Conservation (phyloP, 2,113 vertebrate genomes). For the Artemisiospiza belli region DNA sequence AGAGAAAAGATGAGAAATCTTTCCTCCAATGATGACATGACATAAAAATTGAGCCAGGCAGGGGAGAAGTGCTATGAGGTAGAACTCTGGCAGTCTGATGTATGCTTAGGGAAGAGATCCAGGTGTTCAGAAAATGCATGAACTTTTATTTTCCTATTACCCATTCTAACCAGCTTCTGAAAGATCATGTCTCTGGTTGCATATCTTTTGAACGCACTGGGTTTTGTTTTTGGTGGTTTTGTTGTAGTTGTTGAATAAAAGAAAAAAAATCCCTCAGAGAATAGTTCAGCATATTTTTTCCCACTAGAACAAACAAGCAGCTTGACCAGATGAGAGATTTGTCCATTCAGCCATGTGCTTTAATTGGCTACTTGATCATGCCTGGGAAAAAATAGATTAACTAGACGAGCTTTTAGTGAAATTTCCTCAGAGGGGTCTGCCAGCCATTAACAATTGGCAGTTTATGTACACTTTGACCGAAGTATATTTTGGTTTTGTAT, state of each 20-base stretch:
- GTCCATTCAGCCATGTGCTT: neutral
- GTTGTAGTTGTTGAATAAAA: neutral
- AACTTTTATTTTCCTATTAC: neutral
- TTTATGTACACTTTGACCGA: neutral
- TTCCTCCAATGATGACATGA: rapidly evolving
- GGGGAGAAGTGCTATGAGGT: neutral
- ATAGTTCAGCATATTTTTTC: neutral
- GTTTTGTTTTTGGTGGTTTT: neutral
- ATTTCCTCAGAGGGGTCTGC: neutral
- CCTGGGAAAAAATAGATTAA: neutral
- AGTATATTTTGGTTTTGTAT: neutral
- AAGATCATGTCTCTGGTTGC: neutral
- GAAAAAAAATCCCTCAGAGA: neutral
- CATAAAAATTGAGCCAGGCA: neutral
- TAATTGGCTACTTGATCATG: neutral
- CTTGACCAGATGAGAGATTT: neutral
- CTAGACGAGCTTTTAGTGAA: neutral
- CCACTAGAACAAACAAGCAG: neutral
- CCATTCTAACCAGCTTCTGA: neutral
- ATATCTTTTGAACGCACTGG: neutral
- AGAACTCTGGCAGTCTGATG: neutral
- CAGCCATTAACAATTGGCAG: neutral
- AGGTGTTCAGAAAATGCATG: neutral
- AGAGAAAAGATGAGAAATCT: neutral
- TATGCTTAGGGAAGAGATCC: neutral